A percentile compares a stretch with the other conserved stretches of the same genome.
phyloP scores from a whole-genome alignment of 1,140 invertebrate genomes.

The Antheraea mylitta region DNA sequence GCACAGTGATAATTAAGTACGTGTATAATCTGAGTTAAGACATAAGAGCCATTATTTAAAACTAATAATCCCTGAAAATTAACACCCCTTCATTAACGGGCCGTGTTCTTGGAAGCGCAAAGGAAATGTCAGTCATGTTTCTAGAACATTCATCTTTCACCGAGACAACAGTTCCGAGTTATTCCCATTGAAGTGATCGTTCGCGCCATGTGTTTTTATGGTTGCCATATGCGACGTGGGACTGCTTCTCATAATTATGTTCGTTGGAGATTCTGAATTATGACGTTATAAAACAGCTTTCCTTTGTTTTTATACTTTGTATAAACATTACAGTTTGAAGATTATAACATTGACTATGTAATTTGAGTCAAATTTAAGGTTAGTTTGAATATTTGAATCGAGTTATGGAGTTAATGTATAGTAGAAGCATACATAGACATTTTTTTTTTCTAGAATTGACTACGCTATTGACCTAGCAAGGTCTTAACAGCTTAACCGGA shows the following conservation, averaged over 20 bases:
- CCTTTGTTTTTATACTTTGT: neutral
- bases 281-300: neutral
- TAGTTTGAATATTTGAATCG: no score
- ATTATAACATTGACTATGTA: neutral
- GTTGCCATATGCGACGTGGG: neutral
- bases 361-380: neutral
- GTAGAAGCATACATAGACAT: no score
- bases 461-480: no score
- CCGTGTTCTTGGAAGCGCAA: conserved; percentile 3
- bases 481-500: no score
- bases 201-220: conserved; percentile 8
- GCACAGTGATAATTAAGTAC: no score
- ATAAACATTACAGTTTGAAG: neutral
- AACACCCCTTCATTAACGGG: neutral
- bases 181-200: conserved; percentile 1
- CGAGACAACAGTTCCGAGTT: conserved; percentile 8
- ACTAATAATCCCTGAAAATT: neutral
- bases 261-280: neutral
- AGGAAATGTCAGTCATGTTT: conserved; percentile 7
- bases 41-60: neutral
- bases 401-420: no score
- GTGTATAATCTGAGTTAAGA: neutral
- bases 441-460: no score
- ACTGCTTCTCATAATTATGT: neutral
- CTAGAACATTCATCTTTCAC: conserved; percentile 10